phyloP scores from a whole-genome alignment of 2,888 invertebrate genomes.

The Agrochola lota region DNA sequence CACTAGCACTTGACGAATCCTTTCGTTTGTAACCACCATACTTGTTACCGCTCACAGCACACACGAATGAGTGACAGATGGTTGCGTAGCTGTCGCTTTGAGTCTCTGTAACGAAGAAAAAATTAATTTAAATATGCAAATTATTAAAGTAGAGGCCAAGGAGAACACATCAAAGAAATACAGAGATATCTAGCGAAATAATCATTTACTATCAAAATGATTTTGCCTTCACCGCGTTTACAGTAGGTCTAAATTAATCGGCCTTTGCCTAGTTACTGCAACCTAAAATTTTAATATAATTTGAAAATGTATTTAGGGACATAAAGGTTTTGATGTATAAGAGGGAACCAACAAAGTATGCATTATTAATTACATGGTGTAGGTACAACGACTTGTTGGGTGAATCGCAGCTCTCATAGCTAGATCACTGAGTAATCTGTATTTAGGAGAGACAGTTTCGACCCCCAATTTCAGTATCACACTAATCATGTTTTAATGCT shows the following conservation, averaged over 20 bases:
- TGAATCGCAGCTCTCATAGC: too few species aligned
- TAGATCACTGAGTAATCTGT: too few species aligned
- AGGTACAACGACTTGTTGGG: too few species aligned
- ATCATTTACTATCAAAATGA: neutral
- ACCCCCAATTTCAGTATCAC: neutral
- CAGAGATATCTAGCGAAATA: neutral
- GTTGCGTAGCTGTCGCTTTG: slow-evolving; percentile 67
- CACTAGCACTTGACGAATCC: slow-evolving; percentile 54
- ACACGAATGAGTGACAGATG: slow-evolving; percentile 76
- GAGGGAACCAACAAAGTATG: too few species aligned
- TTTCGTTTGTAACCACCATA: slow-evolving; percentile 75
- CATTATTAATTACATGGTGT: too few species aligned
- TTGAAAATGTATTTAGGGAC: too few species aligned
- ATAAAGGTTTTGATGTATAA: too few species aligned
- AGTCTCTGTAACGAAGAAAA: slow-evolving; percentile 70
- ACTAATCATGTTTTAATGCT: too few species aligned
- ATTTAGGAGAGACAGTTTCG: neutral
- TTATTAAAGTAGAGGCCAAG: neutral
- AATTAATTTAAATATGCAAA: slow-evolving; percentile 15
- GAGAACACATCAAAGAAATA: neutral
- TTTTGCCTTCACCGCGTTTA: neutral
- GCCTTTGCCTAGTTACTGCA: neutral
- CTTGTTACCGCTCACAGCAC: slow-evolving; percentile 76
- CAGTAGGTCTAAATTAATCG: neutral
- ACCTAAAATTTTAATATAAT: too few species aligned